Evolutionary conservation across 2,888 invertebrate genomes (phyloP), one percentile per base, ranked within the genome.

Genomic region (Nipponacmea schrenckii): DNA sequence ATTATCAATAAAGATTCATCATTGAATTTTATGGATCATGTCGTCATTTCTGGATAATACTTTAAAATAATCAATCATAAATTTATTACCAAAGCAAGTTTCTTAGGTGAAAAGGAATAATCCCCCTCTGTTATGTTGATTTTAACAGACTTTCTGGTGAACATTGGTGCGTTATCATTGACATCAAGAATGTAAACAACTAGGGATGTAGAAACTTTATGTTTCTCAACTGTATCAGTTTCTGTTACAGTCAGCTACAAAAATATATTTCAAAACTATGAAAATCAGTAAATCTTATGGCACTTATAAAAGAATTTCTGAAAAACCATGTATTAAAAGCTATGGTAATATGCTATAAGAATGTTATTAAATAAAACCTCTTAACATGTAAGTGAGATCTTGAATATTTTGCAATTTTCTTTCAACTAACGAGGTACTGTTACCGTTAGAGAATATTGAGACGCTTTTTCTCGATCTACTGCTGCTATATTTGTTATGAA

Each of bases 81-180:
- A 39, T 10, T 39, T 39, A 39, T 56, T 56, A 56, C 56, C n/a
- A 24, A 10, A 10, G 20, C 56, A 56, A 56, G 56, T 20, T 10
- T 56, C 14, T 24, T 56, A 8, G 56, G 56, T 24, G 20, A 39
- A 10, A 20, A 27, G 8, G 64, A 44, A 68, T 83, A 82, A 72
- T 82, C 78, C 31, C 82, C 83, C 44, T 78, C 80, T 7, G 68
- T 71, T 7, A 85, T 73, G 26, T 75, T 75, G 1, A 78, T 72
- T 3, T 46, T 10, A 68, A 83, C 82, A 5, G 79, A 80, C 0
- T 68, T 66, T 0, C 81, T 77, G 12, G 81, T 78, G 74, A 85
- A 86, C 14, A 70, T 67, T 0, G 87, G 87, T 0, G 73, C 48
- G 66, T 84, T 82, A 78, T 87, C 87, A 76, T 86, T 86, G 20